Conservation (phyloP, 2,888 invertebrate species). For the Camponotus fellah region DNA sequence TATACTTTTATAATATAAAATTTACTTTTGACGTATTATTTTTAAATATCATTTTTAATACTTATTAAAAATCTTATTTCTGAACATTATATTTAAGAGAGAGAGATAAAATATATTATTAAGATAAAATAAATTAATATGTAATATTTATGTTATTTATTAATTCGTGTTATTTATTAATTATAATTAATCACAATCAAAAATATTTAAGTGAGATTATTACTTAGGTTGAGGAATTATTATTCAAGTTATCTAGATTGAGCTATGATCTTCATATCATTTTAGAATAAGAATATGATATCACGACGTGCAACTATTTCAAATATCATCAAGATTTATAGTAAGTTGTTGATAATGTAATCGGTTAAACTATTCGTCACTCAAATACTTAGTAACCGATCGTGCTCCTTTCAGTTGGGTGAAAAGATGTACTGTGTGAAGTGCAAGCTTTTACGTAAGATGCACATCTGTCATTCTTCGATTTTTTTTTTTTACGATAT, state of each 20-base stretch:
- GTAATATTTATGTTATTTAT: not conserved
- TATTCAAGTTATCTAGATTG: too few species aligned
- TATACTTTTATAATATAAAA: not conserved
- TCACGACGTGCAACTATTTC: not conserved
- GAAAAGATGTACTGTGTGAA: conserved; percentile 19
- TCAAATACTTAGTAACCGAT: conserved; percentile 13
- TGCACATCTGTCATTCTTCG: conserved; percentile 26
- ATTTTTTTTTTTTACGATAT: conserved; percentile 50
- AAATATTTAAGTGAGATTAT: not conserved
- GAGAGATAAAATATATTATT: not conserved
- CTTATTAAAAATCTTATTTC: not conserved
- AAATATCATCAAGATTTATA: not conserved
- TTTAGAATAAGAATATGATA: not conserved
- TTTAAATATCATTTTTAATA: not conserved
- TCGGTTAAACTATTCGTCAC: not conserved
- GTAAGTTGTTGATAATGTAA: not conserved
- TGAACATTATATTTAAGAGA: not conserved
- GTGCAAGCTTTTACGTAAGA: conserved; percentile 29
- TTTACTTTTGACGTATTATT: not conserved
- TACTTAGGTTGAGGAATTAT: not conserved
- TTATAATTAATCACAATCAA: not conserved
- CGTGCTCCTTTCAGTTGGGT: not conserved
- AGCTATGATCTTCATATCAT: not conserved
- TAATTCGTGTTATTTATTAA: not conserved
- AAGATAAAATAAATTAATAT: too few species aligned